Evolutionary conservation across 2,113 vertebrate species (phyloP), one percentile per base, ranked within the genome.

Genomic region (Myrmophylax atrothorax): DNA sequence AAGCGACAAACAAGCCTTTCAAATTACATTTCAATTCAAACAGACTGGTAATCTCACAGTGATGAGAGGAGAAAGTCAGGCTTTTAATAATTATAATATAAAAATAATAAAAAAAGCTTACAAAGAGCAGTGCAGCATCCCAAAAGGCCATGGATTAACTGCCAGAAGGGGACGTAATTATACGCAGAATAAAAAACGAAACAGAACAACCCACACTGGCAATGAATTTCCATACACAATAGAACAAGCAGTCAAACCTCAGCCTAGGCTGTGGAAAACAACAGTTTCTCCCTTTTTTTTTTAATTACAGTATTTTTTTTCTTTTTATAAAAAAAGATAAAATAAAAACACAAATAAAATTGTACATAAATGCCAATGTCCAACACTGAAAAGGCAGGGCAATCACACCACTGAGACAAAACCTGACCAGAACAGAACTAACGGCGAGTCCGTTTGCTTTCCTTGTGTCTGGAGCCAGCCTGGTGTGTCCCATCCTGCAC

Each of bases 291-390:
- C 97, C 79, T 80, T 94, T 97, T 67, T 52, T 91, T 87, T 92
- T 53, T 53, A 53, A 97, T 96, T 92, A 97, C 80, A 93, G 4
- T 73, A 52, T 90, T 96, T 96, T 94, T n/a, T 97, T 97, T 97
- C 95, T 97, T 97, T 98, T 98, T 98, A 97, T 96, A 98, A 98
- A 98, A 98, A 98, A 98, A 97, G 97, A 97, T 98, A 98, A 98
- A 98, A 98, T 98, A 98, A 98, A 98, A 98, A 98, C 98, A 98
- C 98, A 98, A 98, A 98, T 96, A 96, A 98, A 98, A 98, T 96
- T 97, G 98, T 99, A 97, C 97, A 98, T 98, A 96, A 98, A 99
- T 97, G 98, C 94, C 67, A 97, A 96, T 95, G 97, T 98, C 97
- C 98, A 98, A 98, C 98, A 98, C 98, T 98, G 98, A 98, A 97